Base-by-base conservation (phyloP, 2,888 invertebrate species). In the Aproaerema taeniolella region DNA sequence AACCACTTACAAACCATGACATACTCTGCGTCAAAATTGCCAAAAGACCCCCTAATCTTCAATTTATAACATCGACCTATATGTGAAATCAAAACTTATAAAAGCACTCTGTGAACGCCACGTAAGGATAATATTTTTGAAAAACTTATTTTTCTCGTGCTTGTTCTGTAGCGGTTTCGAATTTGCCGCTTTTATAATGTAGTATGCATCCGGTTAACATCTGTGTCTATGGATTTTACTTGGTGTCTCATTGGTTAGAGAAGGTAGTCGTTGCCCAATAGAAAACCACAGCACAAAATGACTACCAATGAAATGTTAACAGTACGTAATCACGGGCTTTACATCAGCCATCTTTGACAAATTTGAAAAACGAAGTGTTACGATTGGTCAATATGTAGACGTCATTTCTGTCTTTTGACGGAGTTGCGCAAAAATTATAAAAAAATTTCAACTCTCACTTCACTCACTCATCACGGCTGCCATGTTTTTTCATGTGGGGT, bases 401-500 rank as follows among this genome's bases (percentile, higher is more conserved):
- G 80, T 83, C 82, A 80, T 64, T 67, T 53, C 61, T 66, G 59
- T 73, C 64, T 67, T 70, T 73, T 75, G 78, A 79, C 80, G 77
- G 79, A 76, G 81, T 81, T 81, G 83, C 85, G 87, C 82, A 85
- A 77, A 82, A 34, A 39, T 31, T 38, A 73, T 68, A 71, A 64
- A 72, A 58, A 63, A 67, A 62, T 63, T 70, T 68, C 69, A 61
- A 62, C 73, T 70, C 76, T 82, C 73, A 65, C 70, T 64, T 82
- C 73, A 65, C 70, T 64, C 72, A 66, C 69, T 78, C 66, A 66
- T 72, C 71, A 67, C 67, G 83, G 81, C 90, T 91, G 92, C 92
- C 92, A 92, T 92, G 92, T 92, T 92, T 91, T 89, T 90, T 89
- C 88, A 88, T 89, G 89, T 90, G 91, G 91, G 91, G 90, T 91